phyloP scores from a whole-genome alignment of 37 sponge, comb jelly and placozoan genomes.

The Hormiphora californensis region DNA sequence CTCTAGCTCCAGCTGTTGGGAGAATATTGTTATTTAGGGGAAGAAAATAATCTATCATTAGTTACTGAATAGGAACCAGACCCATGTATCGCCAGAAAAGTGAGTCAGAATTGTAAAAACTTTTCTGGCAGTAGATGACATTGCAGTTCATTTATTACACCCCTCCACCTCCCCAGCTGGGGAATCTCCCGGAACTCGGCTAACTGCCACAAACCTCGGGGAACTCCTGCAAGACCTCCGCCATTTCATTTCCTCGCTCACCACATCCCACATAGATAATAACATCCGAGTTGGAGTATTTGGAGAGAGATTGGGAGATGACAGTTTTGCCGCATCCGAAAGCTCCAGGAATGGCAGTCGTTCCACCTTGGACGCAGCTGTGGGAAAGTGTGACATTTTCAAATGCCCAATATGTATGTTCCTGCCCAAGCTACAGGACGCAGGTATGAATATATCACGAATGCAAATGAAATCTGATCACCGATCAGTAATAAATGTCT shows the following conservation, averaged over 20 bases:
- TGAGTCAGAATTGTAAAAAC: no score
- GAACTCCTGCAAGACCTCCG: conserved; percentile 94
- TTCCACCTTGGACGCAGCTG: conserved; percentile 96
- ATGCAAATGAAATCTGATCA: no score
- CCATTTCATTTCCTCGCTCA: conserved; percentile 98
- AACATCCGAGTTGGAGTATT: conserved; percentile 97
- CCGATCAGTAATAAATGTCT: no score
- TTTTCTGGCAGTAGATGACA: no score
- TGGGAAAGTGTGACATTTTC: not conserved
- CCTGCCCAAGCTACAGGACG: no score
- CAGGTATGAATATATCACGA: no score
- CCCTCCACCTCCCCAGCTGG: not conserved
- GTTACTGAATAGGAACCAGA: not conserved
- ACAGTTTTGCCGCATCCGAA: conserved; percentile 99
- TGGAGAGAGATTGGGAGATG: conserved; percentile 94
- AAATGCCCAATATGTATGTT: no score
- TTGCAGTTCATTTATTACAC: not conserved
- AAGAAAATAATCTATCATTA: not conserved
- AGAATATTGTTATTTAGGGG: not conserved
- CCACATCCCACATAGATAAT: conserved; percentile 99
- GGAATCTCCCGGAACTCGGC: not conserved
- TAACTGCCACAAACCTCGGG: conserved; percentile 73
- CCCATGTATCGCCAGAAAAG: not conserved
- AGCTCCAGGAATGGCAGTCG: conserved; percentile 98
- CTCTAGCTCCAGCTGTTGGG: conserved; percentile 74